Evolutionary conservation across 2,113 vertebrate species (phyloP).

Genomic region (Gallinago undulata): DNA sequence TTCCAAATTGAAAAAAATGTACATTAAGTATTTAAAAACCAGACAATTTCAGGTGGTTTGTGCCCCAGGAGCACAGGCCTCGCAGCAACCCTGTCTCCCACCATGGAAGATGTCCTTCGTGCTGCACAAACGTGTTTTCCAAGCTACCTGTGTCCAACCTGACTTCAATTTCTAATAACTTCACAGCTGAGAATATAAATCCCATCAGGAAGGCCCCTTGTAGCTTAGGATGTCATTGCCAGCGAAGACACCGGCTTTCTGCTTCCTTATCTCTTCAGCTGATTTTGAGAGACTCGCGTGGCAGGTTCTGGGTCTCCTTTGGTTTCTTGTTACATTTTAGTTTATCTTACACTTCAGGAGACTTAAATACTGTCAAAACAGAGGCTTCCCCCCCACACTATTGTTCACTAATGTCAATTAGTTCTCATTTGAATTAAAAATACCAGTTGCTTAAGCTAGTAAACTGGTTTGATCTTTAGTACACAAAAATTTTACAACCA

Average conservation of each 20-base stretch:
- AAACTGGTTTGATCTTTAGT: neutral
- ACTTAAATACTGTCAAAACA: neutral
- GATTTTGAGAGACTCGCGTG: neutral
- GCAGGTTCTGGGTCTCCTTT: neutral
- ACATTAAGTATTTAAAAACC: neutral
- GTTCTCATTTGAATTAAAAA: neutral
- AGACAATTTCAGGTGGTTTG: neutral
- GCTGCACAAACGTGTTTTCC: neutral
- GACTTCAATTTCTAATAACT: neutral
- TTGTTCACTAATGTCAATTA: neutral
- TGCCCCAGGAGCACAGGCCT: neutral
- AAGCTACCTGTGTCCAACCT: neutral
- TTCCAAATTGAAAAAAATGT: neutral
- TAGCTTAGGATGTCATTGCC: neutral
- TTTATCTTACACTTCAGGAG: neutral
- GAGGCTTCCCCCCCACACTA: neutral
- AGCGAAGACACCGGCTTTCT: neutral
- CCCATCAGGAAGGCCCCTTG: neutral
- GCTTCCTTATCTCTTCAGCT: neutral
- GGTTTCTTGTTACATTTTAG: neutral
- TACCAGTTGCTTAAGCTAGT: neutral
- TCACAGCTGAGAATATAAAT: neutral
- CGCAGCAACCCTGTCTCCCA: neutral
- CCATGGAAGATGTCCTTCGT: rapidly evolving
- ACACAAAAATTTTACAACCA: neutral